phyloP scores from a whole-genome alignment of 2,888 invertebrate species.

The Leptopilina myrica region DNA sequence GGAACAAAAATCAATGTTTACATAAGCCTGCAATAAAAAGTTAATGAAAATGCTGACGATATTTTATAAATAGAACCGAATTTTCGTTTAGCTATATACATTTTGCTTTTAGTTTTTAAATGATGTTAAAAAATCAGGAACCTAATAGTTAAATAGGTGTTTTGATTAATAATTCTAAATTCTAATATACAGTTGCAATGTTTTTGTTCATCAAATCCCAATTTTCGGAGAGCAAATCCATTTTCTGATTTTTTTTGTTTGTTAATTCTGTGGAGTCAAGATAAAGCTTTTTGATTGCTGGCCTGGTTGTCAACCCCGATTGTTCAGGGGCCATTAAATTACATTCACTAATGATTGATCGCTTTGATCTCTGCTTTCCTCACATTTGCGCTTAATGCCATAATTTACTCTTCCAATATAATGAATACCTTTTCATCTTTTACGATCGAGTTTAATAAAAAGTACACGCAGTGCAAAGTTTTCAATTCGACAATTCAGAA shows the following conservation, averaged over 20 bases:
- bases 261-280: background rate
- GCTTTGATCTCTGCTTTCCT: conserved; percentile 19
- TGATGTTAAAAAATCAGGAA: too few relatives aligned
- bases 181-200: too few relatives aligned
- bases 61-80: too few relatives aligned
- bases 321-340: conserved; percentile 4
- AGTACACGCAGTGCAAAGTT: background rate
- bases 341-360: conserved; percentile 17
- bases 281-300: background rate
- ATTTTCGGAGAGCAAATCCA: too few relatives aligned
- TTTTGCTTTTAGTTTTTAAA: too few relatives aligned
- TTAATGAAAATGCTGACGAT: too few relatives aligned
- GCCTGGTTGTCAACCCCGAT: conserved; percentile 7
- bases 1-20: conserved; percentile 27
- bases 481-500: conserved; percentile 11
- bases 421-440: conserved; percentile 20
- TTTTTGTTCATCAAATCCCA: too few relatives aligned
- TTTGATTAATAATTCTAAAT: too few relatives aligned
- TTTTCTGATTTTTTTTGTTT: too few relatives aligned
- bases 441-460: conserved; percentile 7
- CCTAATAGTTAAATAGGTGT: too few relatives aligned
- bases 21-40: conserved; percentile 14
- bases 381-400: conserved; percentile 10
- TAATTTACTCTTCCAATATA: conserved; percentile 9
- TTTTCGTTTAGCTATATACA: too few relatives aligned